Conservation (phyloP, 2,888 invertebrate genomes). For the Microdon myrmicae region DNA sequence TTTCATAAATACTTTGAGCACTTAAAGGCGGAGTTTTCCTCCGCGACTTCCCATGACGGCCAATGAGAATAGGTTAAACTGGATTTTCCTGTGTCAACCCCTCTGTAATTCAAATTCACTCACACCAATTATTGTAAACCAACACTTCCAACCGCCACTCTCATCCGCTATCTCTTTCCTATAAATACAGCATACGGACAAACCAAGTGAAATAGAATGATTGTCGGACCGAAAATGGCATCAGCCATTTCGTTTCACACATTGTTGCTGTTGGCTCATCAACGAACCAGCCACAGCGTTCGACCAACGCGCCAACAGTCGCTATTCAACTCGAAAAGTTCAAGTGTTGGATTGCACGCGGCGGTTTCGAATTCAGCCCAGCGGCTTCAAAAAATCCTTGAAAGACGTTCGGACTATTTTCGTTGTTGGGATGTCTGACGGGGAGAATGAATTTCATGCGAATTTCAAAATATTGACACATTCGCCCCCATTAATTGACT, state of each 20-base stretch:
- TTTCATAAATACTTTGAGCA: slow-evolving; percentile 20
- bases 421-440: slow-evolving; percentile 1
- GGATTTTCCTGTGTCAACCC: slow-evolving; percentile 27
- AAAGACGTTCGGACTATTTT: slow-evolving; percentile 13
- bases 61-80: slow-evolving; percentile 30
- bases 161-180: not conserved
- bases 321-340: slow-evolving; percentile 48
- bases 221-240: slow-evolving; percentile 37
- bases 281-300: slow-evolving; percentile 40
- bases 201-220: slow-evolving; percentile 3
- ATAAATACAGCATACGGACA: fast-evolving
- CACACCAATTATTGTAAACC: slow-evolving; percentile 3
- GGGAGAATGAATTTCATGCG: slow-evolving; percentile 10
- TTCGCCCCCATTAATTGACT: slow-evolving; percentile 24
- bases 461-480: slow-evolving; percentile 13
- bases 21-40: slow-evolving; percentile 20
- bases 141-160: too few relatives aligned
- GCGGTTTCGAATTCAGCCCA: slow-evolving; percentile 24
- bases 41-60: too few relatives aligned
- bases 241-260: slow-evolving; percentile 41
- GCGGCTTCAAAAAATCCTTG: slow-evolving; percentile 17
- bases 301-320: slow-evolving; percentile 43
- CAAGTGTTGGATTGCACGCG: slow-evolving; percentile 40
- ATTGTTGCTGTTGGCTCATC: slow-evolving; percentile 23
- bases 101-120: slow-evolving; percentile 8